These are phyloP conservation scores for Aporophyla nigra DNA, from an alignment of 2,888 invertebrate genomes.

Conservation along the genomic window DNA sequence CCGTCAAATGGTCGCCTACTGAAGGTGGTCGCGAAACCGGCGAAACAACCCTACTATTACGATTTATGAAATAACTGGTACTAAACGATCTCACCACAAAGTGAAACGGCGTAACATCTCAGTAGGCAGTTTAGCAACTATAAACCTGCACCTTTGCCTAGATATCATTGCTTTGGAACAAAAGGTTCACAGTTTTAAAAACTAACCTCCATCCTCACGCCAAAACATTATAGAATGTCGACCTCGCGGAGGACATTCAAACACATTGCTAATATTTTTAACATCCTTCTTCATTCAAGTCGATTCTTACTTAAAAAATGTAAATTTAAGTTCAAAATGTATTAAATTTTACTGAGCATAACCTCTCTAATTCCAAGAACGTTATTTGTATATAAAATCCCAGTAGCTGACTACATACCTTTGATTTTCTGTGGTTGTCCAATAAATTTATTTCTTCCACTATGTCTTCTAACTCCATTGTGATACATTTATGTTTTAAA, in stretches of 20 bases:
- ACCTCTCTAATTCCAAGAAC: conserved; percentile 35
- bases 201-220: conserved; percentile 4
- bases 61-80: neutral
- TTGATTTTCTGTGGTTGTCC: conserved; percentile 15
- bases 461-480: conserved; percentile 56
- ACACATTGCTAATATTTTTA: neutral
- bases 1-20: too few relatives aligned
- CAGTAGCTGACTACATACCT: conserved; percentile 51
- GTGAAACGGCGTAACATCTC: neutral
- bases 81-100: neutral
- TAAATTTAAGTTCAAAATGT: neutral
- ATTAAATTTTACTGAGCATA: conserved; percentile 10
- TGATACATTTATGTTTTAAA: conserved; percentile 34
- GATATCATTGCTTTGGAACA: neutral
- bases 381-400: neutral
- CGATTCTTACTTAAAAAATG: neutral
- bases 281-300: neutral
- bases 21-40: too few relatives aligned
- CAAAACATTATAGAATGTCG: conserved; percentile 1
- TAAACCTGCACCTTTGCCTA: neutral
- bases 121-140: neutral
- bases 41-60: too few relatives aligned
- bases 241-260: neutral
- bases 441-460: conserved; percentile 56
- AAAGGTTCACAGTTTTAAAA: conserved; percentile 3